These are phyloP conservation scores for Acanthosepion pharaonis DNA, from an alignment of 2,888 invertebrate species.

Conservation along the genomic window DNA sequence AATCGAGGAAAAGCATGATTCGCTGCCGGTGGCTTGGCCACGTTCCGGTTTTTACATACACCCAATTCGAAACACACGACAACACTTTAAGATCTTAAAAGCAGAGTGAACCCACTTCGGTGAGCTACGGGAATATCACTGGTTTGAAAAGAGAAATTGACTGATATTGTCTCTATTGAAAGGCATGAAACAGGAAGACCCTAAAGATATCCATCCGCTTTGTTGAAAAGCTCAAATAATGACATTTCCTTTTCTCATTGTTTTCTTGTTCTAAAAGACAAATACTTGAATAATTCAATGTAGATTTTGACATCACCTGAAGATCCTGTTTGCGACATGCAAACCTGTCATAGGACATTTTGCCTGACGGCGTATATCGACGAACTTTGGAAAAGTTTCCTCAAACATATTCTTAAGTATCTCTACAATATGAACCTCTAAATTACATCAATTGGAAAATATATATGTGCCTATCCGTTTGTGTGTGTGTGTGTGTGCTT, in stretches of 20 bases:
- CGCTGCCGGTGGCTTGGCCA: not conserved
- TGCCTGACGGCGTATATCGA: not conserved
- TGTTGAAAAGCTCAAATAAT: not conserved
- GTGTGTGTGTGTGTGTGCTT: too few species aligned
- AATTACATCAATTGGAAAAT: too few species aligned
- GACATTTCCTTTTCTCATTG: not conserved
- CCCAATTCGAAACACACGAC: not conserved
- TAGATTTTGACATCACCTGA: slow-evolving; percentile 16
- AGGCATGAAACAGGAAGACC: slow-evolving; percentile 21
- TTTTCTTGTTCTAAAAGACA: not conserved
- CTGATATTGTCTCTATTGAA: not conserved
- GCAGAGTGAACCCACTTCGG: not conserved
- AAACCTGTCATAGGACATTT: not conserved
- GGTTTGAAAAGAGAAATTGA: not conserved
- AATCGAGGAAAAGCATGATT: not conserved
- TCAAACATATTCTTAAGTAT: not conserved
- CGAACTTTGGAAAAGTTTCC: not conserved
- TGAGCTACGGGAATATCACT: not conserved
- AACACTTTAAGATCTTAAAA: not conserved
- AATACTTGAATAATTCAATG: not conserved
- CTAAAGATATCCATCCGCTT: not conserved
- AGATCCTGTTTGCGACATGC: not conserved
- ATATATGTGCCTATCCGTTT: too few species aligned
- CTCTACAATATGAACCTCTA: too few species aligned
- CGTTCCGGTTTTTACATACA: not conserved